Conservation (phyloP, 2,797 vertebrate genomes). For the Pseudomugil tenellus region DNA sequence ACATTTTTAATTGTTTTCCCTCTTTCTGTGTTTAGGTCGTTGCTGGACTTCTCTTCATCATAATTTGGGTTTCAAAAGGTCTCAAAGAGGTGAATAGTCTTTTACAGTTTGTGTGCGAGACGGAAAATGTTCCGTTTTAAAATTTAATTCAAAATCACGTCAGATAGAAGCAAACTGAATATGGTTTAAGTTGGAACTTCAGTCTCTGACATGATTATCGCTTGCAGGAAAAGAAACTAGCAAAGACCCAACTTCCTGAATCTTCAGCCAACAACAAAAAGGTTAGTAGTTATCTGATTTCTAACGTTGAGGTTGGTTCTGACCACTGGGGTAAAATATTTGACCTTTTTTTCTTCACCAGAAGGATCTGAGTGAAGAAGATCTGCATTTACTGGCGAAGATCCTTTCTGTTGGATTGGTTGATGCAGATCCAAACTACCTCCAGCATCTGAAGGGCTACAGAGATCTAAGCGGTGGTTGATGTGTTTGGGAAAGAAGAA, state of each 20-base stretch:
- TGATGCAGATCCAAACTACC: slow-evolving; percentile 83
- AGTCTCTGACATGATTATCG: slow-evolving; percentile 10
- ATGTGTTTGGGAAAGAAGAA: slow-evolving; percentile 8
- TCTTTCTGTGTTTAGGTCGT: slow-evolving; percentile 47
- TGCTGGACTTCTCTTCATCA: slow-evolving; percentile 70
- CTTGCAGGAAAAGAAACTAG: slow-evolving; percentile 54
- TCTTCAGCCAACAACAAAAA: slow-evolving; percentile 59
- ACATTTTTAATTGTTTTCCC: slow-evolving; percentile 4
- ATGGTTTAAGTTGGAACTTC: background rate
- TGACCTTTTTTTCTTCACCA: slow-evolving; percentile 34
- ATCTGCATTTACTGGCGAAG: slow-evolving; percentile 75
- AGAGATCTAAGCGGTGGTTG: slow-evolving; percentile 70
- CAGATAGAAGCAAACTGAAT: background rate
- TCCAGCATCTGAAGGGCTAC: slow-evolving; percentile 83
- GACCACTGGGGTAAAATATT: background rate
- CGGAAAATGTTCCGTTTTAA: background rate
- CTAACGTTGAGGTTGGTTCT: background rate
- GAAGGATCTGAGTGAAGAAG: slow-evolving; percentile 77
- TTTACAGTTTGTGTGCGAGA: background rate
- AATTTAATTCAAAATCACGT: background rate
- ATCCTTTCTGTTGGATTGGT: slow-evolving; percentile 82
- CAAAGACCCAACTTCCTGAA: slow-evolving; percentile 53
- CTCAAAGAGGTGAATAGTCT: slow-evolving; percentile 66
- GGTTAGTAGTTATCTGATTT: slow-evolving; percentile 50
- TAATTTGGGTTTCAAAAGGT: slow-evolving; percentile 71